These are phyloP conservation scores for Hypsibius dujardini DNA, from an alignment of 1,140 invertebrate genomes.

Conservation along the genomic window DNA sequence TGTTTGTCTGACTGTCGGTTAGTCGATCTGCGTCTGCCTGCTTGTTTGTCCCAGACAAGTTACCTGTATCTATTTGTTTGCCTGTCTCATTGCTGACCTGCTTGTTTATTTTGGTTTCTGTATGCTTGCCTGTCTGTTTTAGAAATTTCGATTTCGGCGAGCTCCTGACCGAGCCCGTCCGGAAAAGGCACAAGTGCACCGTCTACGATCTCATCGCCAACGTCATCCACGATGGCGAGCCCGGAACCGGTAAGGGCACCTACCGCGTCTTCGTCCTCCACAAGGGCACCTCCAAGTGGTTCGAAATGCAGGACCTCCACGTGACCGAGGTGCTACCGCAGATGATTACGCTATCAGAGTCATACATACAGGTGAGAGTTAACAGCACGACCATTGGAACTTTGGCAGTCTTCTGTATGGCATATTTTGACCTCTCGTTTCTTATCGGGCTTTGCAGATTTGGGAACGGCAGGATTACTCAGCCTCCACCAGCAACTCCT, in stretches of 20 bases:
- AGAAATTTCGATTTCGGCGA: slow-evolving; percentile 95
- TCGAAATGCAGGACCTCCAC: slow-evolving; percentile 96
- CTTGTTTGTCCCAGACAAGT: too few species aligned
- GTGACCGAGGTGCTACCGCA: slow-evolving; percentile 93
- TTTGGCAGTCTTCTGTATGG: not conserved
- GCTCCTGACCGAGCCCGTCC: slow-evolving; percentile 44
- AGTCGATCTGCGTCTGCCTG: too few species aligned
- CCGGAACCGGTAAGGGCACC: slow-evolving; percentile 60
- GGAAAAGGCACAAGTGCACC: slow-evolving; percentile 48
- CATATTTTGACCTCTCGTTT: not conserved
- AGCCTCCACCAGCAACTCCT: too few species aligned
- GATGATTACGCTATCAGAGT: slow-evolving; percentile 97
- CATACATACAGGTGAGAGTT: slow-evolving; percentile 69
- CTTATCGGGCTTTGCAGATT: not conserved
- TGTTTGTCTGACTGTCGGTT: too few species aligned
- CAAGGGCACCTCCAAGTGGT: slow-evolving; percentile 60
- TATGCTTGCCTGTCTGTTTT: slow-evolving; percentile 27
- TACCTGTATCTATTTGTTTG: too few species aligned
- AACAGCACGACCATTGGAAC: not conserved
- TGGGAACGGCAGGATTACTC: slow-evolving; percentile 11
- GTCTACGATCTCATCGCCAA: slow-evolving; percentile 93
- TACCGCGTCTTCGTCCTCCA: slow-evolving; percentile 91
- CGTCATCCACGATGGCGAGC: slow-evolving; percentile 93
- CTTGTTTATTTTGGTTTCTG: not conserved
- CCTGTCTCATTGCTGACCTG: too few species aligned